Base-by-base conservation (phyloP, 2,888 invertebrate species). In the Dexiosoma caninum region DNA sequence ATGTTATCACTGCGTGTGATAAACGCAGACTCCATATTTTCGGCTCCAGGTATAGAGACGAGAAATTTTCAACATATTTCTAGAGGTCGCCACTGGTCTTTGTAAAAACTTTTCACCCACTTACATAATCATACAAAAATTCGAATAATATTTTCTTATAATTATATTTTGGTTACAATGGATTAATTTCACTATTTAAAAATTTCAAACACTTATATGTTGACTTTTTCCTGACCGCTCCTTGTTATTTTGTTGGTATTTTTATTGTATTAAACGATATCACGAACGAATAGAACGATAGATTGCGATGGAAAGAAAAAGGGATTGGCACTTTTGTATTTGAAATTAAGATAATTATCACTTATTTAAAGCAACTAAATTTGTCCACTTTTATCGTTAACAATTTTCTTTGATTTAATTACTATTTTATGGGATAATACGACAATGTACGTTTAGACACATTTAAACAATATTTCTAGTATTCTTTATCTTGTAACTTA, bases 1-100 rank as follows among this genome's bases (percentile, higher is more conserved):
- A 67, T 78, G 80, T 51, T 60, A 84, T 83, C 85, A 30, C 83
- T 84, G 85, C 86, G 57, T 74, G 21, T 70, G 81, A 81, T 81
- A 86, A 84, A 88, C 88, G 88, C 88, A 88, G 88, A 88, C 88
- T 88, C 88, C 88, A 84, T 83, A 86, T 86, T 85, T 85, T 84
- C 84, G 85, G 83, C 81, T 83, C 70, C 81, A 81, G 84, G 86
- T 88, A 85, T 88, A 88, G 85, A 88, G 86, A 88, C 87, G 84
- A 85, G 83, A 87, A 82, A 77, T 85, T 86, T 85, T 83, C 82
- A 85, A 84, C 14, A 66, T 53, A 62, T 62, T 57, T 85, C 84
- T 87, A 87, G 87, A 87, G 86, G 88, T 86, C 85, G 87, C 83
- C 75, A 70, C 78, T 64, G 64, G 19, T 72, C 84, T 85, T 75